Evolutionary conservation across 1,140 invertebrate species (phyloP).

Genomic region (Nomia melanderi): DNA sequence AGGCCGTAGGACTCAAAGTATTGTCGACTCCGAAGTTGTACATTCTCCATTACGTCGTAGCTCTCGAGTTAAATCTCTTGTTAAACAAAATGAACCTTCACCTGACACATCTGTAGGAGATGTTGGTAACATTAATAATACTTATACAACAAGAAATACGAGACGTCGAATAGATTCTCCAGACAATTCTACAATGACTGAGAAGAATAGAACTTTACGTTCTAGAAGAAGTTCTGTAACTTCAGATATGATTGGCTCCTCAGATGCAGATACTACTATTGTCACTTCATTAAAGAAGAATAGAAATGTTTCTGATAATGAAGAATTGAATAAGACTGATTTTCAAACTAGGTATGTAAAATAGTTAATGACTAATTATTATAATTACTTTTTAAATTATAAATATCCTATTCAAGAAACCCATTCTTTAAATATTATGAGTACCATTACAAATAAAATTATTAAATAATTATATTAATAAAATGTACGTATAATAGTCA

Average conservation of each 20-base stretch:
- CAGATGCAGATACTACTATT: conserved; percentile 48
- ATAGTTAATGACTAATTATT: not conserved
- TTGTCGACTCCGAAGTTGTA: not conserved
- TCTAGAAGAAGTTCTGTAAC: conserved; percentile 61
- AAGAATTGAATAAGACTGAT: conserved; percentile 42
- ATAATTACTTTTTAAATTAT: not conserved
- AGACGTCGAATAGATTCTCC: conserved; percentile 42
- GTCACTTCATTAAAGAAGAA: conserved; percentile 44
- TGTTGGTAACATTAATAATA: conserved; percentile 10
- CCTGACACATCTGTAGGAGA: conserved; percentile 60
- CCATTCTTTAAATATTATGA: too few relatives aligned
- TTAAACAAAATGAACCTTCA: conserved; percentile 48
- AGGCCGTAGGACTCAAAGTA: conserved; percentile 46
- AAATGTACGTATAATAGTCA: too few relatives aligned
- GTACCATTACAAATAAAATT: not conserved
- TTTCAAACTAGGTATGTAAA: conserved; percentile 53
- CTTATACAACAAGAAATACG: conserved; percentile 15
- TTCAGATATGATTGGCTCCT: conserved; percentile 59
- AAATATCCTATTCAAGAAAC: not conserved
- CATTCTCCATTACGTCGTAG: conserved; percentile 69
- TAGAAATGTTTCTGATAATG: not conserved
- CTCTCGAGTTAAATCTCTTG: conserved; percentile 53
- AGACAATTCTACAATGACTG: conserved; percentile 32
- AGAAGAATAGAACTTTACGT: conserved; percentile 48
- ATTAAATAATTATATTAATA: not conserved